These are phyloP conservation scores for Crotalus tigris DNA, from an alignment of 2,113 vertebrate species.

Conservation along the genomic window DNA sequence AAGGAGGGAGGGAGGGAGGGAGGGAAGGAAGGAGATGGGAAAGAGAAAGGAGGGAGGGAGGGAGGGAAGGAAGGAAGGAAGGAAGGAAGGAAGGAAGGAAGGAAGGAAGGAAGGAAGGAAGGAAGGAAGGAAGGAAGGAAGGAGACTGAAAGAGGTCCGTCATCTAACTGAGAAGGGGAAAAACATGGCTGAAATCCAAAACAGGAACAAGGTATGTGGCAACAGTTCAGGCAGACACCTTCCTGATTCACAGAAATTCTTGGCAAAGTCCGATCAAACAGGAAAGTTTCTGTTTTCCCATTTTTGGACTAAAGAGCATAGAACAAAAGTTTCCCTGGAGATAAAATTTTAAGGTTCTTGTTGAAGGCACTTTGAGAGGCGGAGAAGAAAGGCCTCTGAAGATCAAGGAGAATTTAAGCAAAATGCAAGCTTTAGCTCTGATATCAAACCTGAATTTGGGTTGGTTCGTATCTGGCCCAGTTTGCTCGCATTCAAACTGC, in stretches of 20 bases:
- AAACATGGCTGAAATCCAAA: not conserved
- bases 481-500: not conserved
- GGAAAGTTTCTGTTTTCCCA: not conserved
- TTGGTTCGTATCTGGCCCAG: not conserved
- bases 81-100: no score
- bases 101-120: no score
- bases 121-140: not conserved
- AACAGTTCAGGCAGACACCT: not conserved
- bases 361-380: not conserved
- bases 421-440: not conserved
- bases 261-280: not conserved
- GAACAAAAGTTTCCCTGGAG: not conserved
- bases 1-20: no score
- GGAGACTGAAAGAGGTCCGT: not conserved
- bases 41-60: no score
- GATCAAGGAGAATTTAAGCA: not conserved
- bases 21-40: no score
- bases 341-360: not conserved
- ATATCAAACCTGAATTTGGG: not conserved
- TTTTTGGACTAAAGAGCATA: not conserved
- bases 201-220: not conserved
- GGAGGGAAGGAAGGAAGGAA: no score
- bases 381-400: not conserved
- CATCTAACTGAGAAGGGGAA: not conserved
- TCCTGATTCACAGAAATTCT: not conserved